These are phyloP conservation scores for Danio aesculapii DNA, from an alignment of 2,797 vertebrate genomes.

Conservation along the genomic window DNA sequence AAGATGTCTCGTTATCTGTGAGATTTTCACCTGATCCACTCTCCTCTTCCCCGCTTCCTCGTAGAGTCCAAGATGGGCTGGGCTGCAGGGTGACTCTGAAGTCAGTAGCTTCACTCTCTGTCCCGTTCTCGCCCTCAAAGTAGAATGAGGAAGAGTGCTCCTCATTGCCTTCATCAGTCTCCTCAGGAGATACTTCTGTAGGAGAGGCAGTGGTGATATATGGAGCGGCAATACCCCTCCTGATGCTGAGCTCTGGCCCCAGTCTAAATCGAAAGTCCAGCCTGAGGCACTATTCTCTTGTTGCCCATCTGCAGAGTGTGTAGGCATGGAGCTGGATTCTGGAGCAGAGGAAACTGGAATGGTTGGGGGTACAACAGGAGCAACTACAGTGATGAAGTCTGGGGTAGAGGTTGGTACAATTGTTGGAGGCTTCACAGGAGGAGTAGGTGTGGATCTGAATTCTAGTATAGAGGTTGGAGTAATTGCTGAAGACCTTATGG, in stretches of 20 bases:
- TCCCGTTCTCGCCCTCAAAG: slow-evolving; percentile 79
- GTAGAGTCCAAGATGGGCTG: slow-evolving; percentile 76
- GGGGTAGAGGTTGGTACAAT: background rate
- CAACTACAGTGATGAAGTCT: slow-evolving; percentile 33
- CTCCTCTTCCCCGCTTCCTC: slow-evolving; percentile 85
- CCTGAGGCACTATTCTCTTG: slow-evolving; percentile 85
- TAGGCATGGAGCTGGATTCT: slow-evolving; percentile 72
- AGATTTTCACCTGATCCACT: slow-evolving; percentile 92
- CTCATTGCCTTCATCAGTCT: slow-evolving; percentile 66
- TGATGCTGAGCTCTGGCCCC: slow-evolving; percentile 78
- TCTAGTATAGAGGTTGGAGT: background rate
- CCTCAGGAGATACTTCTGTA: slow-evolving; percentile 44
- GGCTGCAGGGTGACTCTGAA: slow-evolving; percentile 40
- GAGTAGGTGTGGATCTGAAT: slow-evolving; percentile 1
- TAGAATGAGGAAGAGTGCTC: slow-evolving; percentile 76
- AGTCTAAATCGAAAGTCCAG: slow-evolving; percentile 84
- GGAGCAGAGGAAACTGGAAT: slow-evolving; percentile 71
- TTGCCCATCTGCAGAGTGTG: slow-evolving; percentile 78
- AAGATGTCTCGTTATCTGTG: slow-evolving; percentile 94
- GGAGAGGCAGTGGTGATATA: slow-evolving; percentile 64
- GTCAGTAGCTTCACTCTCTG: slow-evolving; percentile 57
- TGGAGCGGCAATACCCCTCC: slow-evolving; percentile 68
- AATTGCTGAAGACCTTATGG: slow-evolving; percentile 73
- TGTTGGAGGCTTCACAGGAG: slow-evolving; percentile 1
- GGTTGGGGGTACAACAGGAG: slow-evolving; percentile 74